phyloP scores from a whole-genome alignment of 2,797 vertebrate genomes.

The Triplophysa bombifrons region DNA sequence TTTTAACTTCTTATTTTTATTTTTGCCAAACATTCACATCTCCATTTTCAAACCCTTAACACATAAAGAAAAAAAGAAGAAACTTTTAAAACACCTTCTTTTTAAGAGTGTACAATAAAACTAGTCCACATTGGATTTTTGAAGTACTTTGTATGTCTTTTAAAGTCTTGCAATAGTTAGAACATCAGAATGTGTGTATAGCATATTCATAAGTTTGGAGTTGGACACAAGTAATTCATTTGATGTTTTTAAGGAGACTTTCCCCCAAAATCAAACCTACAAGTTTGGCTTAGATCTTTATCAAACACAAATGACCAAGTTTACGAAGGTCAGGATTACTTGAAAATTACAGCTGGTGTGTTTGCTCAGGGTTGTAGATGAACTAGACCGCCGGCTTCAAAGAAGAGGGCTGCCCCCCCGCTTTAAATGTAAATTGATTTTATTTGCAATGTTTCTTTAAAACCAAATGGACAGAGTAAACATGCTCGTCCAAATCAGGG shows the following conservation, averaged over 20 bases:
- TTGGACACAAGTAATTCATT: not conserved
- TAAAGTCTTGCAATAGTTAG: not conserved
- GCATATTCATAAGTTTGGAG: not conserved
- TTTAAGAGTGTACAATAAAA: not conserved
- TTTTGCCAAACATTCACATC: too few relatives aligned
- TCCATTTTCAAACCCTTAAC: too few relatives aligned
- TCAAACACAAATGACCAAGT: not conserved
- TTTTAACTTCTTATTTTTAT: too few relatives aligned
- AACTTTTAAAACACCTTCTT: too few relatives aligned
- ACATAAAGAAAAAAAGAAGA: too few relatives aligned
- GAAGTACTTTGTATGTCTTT: not conserved
- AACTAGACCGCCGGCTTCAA: not conserved
- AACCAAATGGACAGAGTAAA: constrained; percentile 3
- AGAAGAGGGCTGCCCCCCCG: not conserved
- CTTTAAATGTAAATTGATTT: constrained; percentile 3
- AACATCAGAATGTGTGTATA: too few relatives aligned
- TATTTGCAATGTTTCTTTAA: constrained; percentile 4
- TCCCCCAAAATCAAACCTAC: not conserved
- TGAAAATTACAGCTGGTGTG: not conserved
- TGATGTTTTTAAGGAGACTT: not conserved
- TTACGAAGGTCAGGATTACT: not conserved
- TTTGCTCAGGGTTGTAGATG: not conserved
- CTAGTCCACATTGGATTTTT: not conserved
- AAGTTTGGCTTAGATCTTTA: not conserved
- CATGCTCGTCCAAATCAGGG: constrained; percentile 15